phyloP scores from a whole-genome alignment of 1,140 invertebrate genomes.

The Papilio glaucus region DNA sequence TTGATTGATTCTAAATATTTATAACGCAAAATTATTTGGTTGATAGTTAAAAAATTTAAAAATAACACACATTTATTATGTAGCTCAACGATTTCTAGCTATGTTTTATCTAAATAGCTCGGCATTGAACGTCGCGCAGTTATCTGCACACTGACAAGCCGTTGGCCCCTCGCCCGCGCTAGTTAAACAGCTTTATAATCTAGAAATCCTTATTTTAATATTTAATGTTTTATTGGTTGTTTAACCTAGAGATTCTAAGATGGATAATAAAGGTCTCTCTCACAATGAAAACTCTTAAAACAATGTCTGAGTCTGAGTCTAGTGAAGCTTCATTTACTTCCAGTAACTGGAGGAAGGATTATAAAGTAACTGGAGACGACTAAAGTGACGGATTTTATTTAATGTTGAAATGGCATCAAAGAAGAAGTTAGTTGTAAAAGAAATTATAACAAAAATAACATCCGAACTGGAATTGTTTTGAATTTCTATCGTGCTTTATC shows the following conservation, averaged over 20 bases:
- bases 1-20: too few species aligned
- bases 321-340: too few species aligned
- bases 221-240: too few species aligned
- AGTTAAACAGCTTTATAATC: constrained; percentile 13
- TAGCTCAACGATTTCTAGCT: not conserved
- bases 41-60: not conserved
- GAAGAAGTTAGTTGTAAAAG: not conserved
- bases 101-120: constrained; percentile 20
- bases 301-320: too few species aligned
- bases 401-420: too few species aligned
- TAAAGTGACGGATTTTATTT: too few species aligned
- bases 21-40: not conserved
- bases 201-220: constrained; percentile 1
- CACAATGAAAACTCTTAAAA: too few species aligned
- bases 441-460: not conserved
- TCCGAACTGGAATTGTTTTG: not conserved
- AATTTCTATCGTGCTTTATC: constrained; percentile 6
- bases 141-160: constrained; percentile 19
- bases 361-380: too few species aligned
- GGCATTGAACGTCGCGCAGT: constrained; percentile 4
- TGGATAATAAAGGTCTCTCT: too few species aligned
- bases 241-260: too few species aligned
- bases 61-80: not conserved
- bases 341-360: too few species aligned
- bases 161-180: not conserved